Conservation (phyloP, 2,797 vertebrate genomes). For the Spatula clypeata region DNA sequence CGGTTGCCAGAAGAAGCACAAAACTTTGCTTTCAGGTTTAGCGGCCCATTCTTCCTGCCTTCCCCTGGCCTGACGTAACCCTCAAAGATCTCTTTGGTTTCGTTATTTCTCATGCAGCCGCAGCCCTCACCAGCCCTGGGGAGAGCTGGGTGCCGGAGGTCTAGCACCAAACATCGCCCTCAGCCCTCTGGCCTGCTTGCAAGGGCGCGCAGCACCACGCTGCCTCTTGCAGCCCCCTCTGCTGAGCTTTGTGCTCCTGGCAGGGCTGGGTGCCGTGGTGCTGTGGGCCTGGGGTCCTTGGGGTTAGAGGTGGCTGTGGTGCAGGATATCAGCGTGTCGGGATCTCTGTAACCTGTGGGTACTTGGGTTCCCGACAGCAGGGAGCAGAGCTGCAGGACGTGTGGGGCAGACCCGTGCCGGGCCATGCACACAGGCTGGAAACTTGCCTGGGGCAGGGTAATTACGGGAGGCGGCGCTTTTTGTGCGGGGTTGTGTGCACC, state of each 20-base stretch:
- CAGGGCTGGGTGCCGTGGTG: background rate
- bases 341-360: background rate
- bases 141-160: background rate
- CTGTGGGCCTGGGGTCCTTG: background rate
- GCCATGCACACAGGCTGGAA: constrained; percentile 9
- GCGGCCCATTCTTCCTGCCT: background rate
- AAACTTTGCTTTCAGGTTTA: background rate
- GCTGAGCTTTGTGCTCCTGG: too few relatives aligned
- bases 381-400: background rate
- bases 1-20: background rate
- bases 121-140: background rate
- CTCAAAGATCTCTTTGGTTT: background rate
- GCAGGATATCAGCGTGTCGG: background rate
- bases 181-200: too few relatives aligned
- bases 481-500: rapidly evolving
- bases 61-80: background rate
- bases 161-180: background rate
- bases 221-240: too few relatives aligned
- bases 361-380: background rate
- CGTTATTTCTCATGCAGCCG: background rate
- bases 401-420: background rate
- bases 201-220: too few relatives aligned
- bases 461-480: background rate
- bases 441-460: constrained; percentile 35
- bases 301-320: background rate